Evolutionary conservation across 2,888 invertebrate species (phyloP).

Genomic region (Theodoxus fluviatilis): DNA sequence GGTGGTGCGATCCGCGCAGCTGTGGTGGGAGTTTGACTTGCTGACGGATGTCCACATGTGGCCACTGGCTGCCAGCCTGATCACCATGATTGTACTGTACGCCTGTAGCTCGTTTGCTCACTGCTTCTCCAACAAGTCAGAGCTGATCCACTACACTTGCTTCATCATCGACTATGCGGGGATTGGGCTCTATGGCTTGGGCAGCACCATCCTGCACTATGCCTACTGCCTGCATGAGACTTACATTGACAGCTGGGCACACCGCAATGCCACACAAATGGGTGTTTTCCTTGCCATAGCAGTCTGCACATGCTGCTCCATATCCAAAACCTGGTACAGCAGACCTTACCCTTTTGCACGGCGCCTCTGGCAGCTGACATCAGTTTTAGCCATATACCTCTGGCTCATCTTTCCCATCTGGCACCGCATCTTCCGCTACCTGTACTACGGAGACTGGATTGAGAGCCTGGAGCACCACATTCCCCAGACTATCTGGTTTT

Average conservation of each 20-base stretch:
- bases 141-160: slow-evolving; percentile 54
- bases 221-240: slow-evolving; percentile 49
- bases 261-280: slow-evolving; percentile 43
- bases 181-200: slow-evolving; percentile 59
- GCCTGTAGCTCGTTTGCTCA: slow-evolving; percentile 55
- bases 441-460: slow-evolving; percentile 39
- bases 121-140: slow-evolving; percentile 56
- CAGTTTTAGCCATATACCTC: slow-evolving; percentile 50
- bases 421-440: slow-evolving; percentile 44
- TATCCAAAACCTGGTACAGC: slow-evolving; percentile 51
- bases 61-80: slow-evolving; percentile 51
- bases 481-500: slow-evolving; percentile 56
- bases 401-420: slow-evolving; percentile 48
- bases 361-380: slow-evolving; percentile 56
- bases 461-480: slow-evolving; percentile 46
- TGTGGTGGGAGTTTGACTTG: slow-evolving; percentile 47
- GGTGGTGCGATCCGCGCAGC: slow-evolving; percentile 35
- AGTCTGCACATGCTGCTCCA: slow-evolving; percentile 48
- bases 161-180: slow-evolving; percentile 63
- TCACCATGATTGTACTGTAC: slow-evolving; percentile 54
- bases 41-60: slow-evolving; percentile 53
- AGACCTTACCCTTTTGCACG: slow-evolving; percentile 58
- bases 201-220: slow-evolving; percentile 56
- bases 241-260: slow-evolving; percentile 37
- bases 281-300: slow-evolving; percentile 44